Percentiles rank a stretch among this genome's conserved stretches.
These are phyloP conservation scores for Siphamia tubifer DNA, from an alignment of 2,113 vertebrate species.

Conservation along the genomic window DNA sequence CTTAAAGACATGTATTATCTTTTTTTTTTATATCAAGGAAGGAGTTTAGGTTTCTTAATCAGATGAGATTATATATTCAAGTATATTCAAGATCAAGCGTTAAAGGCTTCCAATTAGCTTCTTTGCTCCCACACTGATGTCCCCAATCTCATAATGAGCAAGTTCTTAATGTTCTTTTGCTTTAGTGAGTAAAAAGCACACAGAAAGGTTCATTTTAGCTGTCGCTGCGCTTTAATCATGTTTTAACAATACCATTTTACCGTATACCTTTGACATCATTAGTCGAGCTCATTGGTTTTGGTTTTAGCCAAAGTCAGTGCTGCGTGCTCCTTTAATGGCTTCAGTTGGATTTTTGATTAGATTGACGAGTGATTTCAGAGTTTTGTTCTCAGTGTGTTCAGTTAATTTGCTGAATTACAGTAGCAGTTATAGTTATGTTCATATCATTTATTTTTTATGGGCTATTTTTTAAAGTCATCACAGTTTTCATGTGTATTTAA, in stretches of 20 bases:
- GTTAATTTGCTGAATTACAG: too few relatives aligned
- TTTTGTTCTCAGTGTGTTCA: too few relatives aligned
- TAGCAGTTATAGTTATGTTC: too few relatives aligned
- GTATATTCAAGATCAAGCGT: conserved; percentile 25
- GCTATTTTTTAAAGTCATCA: too few relatives aligned
- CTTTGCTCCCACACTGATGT: conserved; percentile 41
- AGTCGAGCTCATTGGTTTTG: conserved; percentile 5
- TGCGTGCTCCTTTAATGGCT: neutral
- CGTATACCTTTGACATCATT: neutral
- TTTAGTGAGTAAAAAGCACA: conserved; percentile 38
- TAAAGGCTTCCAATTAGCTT: conserved; percentile 60
- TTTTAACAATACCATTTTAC: conserved; percentile 15
- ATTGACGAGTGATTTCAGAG: neutral
- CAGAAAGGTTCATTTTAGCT: conserved; percentile 39
- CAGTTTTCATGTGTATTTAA: too few relatives aligned
- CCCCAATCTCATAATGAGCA: conserved; percentile 46
- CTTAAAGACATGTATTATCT: too few relatives aligned
- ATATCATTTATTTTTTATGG: too few relatives aligned
- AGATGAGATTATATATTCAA: conserved; percentile 35
- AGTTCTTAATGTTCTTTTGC: conserved; percentile 30
- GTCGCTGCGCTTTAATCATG: conserved; percentile 44
- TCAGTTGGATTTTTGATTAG: neutral
- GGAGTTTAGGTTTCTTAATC: conserved; percentile 26
- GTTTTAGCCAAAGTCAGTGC: neutral
- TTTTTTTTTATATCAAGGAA: conserved; percentile 18